Conservation (phyloP, 2,113 vertebrate species). For the Electrona antarctica region DNA sequence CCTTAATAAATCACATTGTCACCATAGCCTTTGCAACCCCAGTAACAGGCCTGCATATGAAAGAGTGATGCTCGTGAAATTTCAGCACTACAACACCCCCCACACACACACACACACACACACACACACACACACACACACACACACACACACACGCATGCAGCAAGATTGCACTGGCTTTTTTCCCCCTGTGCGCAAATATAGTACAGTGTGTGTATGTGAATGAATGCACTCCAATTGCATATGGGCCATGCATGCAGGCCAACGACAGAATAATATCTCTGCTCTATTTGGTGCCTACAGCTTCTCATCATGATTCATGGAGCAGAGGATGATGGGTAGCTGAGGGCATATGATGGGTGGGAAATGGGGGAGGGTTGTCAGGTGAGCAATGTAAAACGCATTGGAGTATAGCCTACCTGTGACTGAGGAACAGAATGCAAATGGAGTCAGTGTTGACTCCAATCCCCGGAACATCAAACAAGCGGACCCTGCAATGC, state of each 20-base stretch:
- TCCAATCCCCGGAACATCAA: background rate
- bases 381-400: background rate
- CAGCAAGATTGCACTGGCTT: background rate
- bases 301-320: constrained; percentile 10
- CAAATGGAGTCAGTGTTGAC: constrained; percentile 25
- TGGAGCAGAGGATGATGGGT: background rate
- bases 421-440: constrained; percentile 11
- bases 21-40: constrained; percentile 26
- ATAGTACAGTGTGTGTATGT: background rate
- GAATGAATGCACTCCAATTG: background rate
- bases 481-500: constrained; percentile 8
- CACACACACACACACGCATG: too few relatives aligned
- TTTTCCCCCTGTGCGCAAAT: background rate
- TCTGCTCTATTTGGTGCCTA: constrained; percentile 8
- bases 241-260: background rate
- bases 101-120: too few relatives aligned
- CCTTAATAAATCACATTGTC: constrained; percentile 52
- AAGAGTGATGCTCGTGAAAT: constrained; percentile 32
- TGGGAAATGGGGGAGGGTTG: background rate
- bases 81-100: constrained; percentile 3
- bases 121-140: too few relatives aligned
- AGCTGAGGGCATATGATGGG: background rate
- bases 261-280: constrained; percentile 31
- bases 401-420: constrained; percentile 1
- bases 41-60: constrained; percentile 27